Evolutionary conservation across 1,140 invertebrate genomes (phyloP).

Genomic region (Acromyrmex echinatior): DNA sequence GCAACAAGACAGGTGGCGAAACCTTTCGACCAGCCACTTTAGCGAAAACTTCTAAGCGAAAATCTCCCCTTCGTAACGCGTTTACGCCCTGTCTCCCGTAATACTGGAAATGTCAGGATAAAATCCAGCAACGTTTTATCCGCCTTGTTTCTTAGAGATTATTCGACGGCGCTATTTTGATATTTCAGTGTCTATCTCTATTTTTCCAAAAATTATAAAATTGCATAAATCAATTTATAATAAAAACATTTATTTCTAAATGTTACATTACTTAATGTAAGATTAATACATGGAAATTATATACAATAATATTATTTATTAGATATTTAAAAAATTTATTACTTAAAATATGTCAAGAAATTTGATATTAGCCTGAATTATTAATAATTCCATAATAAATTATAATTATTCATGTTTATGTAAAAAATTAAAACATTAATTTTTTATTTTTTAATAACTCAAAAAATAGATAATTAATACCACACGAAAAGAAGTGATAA

Average conservation of each 20-base stretch:
- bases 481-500: background rate
- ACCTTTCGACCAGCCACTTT: conserved; percentile 49
- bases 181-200: background rate
- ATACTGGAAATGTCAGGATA: conserved; percentile 37
- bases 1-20: conserved; percentile 47
- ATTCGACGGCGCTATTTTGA: conserved; percentile 13
- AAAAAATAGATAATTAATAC: background rate
- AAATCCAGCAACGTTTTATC: conserved; percentile 33
- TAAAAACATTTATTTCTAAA: background rate
- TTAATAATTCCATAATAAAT: background rate
- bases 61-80: conserved; percentile 49
- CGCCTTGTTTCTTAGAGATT: conserved; percentile 23
- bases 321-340: background rate
- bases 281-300: background rate
- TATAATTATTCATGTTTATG: background rate
- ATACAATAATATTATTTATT: background rate
- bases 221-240: background rate
- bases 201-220: background rate
- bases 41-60: conserved; percentile 45
- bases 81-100: conserved; percentile 56
- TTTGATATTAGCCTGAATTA: background rate
- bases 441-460: background rate
- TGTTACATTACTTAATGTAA: background rate
- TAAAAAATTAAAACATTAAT: background rate
- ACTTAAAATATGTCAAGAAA: background rate